These are phyloP conservation scores for Dryobates pubescens DNA, from an alignment of 2,797 vertebrate species.

Conservation along the genomic window DNA sequence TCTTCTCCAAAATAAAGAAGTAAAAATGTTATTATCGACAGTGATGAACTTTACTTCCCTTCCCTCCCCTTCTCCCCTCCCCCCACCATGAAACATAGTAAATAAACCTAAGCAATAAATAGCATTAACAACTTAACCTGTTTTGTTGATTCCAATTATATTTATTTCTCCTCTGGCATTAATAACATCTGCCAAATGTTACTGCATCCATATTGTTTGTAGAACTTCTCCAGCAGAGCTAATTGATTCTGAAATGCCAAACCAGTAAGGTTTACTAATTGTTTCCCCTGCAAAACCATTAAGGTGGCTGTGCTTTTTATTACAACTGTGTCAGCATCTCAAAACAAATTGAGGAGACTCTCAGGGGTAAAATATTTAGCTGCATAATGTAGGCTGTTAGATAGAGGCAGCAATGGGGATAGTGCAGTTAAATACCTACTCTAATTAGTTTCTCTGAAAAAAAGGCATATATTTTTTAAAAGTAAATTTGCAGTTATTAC, in stretches of 20 bases:
- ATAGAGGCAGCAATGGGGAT: background rate
- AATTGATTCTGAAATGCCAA: conserved; percentile 37
- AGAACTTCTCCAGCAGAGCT: background rate
- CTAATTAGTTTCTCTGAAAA: conserved; percentile 16
- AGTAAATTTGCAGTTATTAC: background rate
- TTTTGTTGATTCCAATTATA: background rate
- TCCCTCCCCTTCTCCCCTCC: background rate
- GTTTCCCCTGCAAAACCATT: conserved; percentile 3
- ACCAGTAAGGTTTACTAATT: conserved; percentile 1
- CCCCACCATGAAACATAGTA: background rate
- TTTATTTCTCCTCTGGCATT: conserved; percentile 1
- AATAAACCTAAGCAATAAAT: background rate
- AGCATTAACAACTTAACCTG: background rate
- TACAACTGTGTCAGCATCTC: background rate
- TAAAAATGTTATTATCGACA: background rate
- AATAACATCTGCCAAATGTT: background rate
- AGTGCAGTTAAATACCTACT: background rate
- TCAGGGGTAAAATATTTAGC: conserved; percentile 28
- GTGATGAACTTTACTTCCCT: background rate
- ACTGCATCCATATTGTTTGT: background rate
- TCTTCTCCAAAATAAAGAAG: background rate
- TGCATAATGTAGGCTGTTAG: background rate
- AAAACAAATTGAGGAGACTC: conserved; percentile 2
- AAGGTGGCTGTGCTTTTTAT: background rate
- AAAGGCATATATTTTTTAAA: background rate